A percentile compares a stretch with the other conserved stretches of the same genome.
Evolutionary conservation across 2,888 invertebrate genomes (phyloP).

Genomic region (Nudaria mundana): DNA sequence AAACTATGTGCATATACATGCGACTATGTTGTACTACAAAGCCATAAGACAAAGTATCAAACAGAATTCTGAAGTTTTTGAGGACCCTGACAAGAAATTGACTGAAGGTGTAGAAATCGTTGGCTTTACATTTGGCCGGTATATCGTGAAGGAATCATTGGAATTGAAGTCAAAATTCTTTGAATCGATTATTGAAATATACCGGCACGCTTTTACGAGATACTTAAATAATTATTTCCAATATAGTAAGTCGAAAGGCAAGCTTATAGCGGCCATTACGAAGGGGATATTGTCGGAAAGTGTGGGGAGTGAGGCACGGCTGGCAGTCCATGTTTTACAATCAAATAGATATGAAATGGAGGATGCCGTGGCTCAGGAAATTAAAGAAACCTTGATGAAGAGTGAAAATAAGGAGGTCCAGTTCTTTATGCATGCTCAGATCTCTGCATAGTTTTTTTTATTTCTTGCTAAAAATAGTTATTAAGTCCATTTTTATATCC

Average conservation of each 20-base stretch:
- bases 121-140: constrained; percentile 45
- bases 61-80: constrained; percentile 40
- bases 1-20: constrained; percentile 40
- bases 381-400: constrained; percentile 2
- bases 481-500: too few relatives aligned
- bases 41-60: constrained; percentile 41
- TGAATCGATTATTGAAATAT: constrained; percentile 43
- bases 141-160: constrained; percentile 41
- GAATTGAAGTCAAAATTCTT: constrained; percentile 43
- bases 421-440: constrained; percentile 3
- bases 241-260: constrained; percentile 1
- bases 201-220: constrained; percentile 24
- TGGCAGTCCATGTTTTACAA: constrained; percentile 16
- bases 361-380: neutral
- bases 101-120: constrained; percentile 41
- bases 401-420: neutral
- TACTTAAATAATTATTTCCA: constrained; percentile 26
- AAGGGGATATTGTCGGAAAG: constrained; percentile 16
- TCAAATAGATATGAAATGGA: neutral
- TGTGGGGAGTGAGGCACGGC: constrained; percentile 13
- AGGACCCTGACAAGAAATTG: constrained; percentile 24
- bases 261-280: constrained; percentile 9
- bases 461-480: too few relatives aligned
- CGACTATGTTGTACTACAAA: constrained; percentile 53
- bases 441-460: neutral